Base-by-base conservation (phyloP, 2,113 vertebrate genomes). In the Chlorocebus sabaeus region DNA sequence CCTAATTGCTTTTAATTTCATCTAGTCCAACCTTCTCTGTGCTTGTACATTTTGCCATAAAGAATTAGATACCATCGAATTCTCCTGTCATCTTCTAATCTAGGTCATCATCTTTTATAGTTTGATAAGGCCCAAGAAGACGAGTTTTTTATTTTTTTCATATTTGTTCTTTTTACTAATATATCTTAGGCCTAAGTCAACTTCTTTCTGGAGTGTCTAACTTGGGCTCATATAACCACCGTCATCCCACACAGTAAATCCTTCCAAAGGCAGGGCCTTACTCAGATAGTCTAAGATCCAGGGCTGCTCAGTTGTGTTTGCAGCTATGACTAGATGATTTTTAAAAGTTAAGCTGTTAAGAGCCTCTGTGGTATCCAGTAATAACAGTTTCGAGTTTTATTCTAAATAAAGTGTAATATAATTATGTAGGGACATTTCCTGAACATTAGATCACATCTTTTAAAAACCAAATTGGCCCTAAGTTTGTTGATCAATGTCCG, bases 371-470 rank as follows among this genome's bases (percentile, higher is more conserved):
- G 97, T 82, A 97, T 97, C 48, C 81, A 89, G 76, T 95, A 98
- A 97, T 98, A 97, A 94, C 94, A 97, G 97, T 96, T 89, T 97
- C 96, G 93, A 94, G 73, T 96, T 97, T 92, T 97, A 93, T 94
- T 97, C 70, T 97, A 96, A 97, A 97, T 96, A 96, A 97, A 96
- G 94, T 86, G 3, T 95, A 96, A 96, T 97, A 82, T 96, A 97
- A 97, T 98, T 97, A 91, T 92, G 78, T 85, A 93, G 93, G 70
- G 50, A 95, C 23, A 5, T 96, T 96, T 96, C 96, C 93, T 96
- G 94, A 96, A 84, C 81, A 95, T 97, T 94, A 96, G 97, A 79
- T 98, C 96, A 96, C 82, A 1, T 96, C 84, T 94, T 95, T 76
- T 92, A 93, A 90, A 94, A 96, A 92, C 88, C 73, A 89, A 43